phyloP scores from a whole-genome alignment of 1,140 invertebrate species.

The Danaus melanippus region DNA sequence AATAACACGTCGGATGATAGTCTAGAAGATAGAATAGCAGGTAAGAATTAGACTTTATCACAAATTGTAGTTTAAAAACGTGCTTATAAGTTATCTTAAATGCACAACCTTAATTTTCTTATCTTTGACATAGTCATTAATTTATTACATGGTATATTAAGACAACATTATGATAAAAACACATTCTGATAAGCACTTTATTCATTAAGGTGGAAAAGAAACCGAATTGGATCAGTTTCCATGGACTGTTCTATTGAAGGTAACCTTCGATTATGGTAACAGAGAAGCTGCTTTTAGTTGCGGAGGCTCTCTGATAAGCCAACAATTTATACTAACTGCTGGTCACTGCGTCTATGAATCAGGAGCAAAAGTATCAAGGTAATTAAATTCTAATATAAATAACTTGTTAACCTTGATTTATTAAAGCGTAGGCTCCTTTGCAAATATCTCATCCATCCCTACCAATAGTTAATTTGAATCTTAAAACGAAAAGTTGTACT shows the following conservation, averaged over 20 bases:
- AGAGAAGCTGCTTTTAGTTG: conserved; percentile 57
- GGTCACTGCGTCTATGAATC: conserved; percentile 75
- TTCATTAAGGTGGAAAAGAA: conserved; percentile 40
- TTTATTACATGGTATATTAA: too few species aligned
- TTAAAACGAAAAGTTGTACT: too few species aligned
- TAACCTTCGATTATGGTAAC: conserved; percentile 33
- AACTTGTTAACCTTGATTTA: neutral
- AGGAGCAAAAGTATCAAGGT: conserved; percentile 33
- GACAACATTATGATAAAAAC: too few species aligned
- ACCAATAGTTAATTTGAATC: too few species aligned
- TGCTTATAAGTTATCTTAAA: too few species aligned
- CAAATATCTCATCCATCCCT: too few species aligned
- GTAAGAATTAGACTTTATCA: conserved; percentile 20
- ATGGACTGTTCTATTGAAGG: conserved; percentile 51
- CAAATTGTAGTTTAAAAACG: too few species aligned
- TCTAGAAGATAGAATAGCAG: conserved; percentile 44
- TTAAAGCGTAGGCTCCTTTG: too few species aligned
- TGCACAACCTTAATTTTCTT: too few species aligned
- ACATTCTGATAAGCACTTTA: too few species aligned
- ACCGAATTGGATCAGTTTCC: conserved; percentile 54
- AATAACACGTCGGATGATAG: conserved; percentile 23
- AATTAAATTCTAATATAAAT: conserved; percentile 21
- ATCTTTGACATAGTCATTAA: too few species aligned
- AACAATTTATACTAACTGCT: conserved; percentile 78
- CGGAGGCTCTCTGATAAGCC: conserved; percentile 75